Percentiles rank a stretch among this genome's conserved stretches.
These are phyloP conservation scores for Catharus minimus DNA, from an alignment of 2,113 vertebrate species.

Conservation along the genomic window DNA sequence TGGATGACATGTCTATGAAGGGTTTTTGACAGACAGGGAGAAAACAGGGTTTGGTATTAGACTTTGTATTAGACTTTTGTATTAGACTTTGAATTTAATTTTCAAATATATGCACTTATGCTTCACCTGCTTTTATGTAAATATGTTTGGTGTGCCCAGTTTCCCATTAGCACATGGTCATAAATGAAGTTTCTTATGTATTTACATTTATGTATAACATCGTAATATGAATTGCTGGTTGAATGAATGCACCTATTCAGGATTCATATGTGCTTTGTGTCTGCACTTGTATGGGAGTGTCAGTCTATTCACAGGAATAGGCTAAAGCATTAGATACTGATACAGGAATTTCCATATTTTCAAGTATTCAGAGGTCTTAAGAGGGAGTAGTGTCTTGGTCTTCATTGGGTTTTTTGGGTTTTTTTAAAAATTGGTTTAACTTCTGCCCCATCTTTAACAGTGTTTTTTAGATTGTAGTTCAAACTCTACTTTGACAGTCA, in stretches of 20 bases:
- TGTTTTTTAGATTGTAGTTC: background rate
- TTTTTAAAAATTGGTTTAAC: background rate
- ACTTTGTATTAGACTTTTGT: background rate
- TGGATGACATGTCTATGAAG: background rate
- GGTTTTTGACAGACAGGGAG: background rate
- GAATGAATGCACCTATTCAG: background rate
- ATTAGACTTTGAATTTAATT: constrained; percentile 3
- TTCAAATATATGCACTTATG: background rate
- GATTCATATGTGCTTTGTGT: background rate
- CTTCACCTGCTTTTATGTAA: constrained; percentile 7
- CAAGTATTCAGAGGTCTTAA: background rate
- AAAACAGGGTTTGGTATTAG: background rate
- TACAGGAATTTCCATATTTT: background rate
- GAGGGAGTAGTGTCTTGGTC: background rate
- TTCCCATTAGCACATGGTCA: constrained; percentile 34
- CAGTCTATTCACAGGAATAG: background rate
- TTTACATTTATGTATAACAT: background rate
- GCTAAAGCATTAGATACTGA: background rate
- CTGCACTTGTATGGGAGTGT: background rate
- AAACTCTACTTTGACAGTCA: background rate
- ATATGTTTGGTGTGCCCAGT: background rate
- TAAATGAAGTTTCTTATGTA: background rate
- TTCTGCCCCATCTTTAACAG: background rate
- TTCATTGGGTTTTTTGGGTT: fast-evolving
- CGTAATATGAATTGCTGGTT: background rate